Evolutionary conservation across 2,113 vertebrate species (phyloP), one percentile per base, ranked within the genome.

Genomic region (Cephalopholis sonnerati): DNA sequence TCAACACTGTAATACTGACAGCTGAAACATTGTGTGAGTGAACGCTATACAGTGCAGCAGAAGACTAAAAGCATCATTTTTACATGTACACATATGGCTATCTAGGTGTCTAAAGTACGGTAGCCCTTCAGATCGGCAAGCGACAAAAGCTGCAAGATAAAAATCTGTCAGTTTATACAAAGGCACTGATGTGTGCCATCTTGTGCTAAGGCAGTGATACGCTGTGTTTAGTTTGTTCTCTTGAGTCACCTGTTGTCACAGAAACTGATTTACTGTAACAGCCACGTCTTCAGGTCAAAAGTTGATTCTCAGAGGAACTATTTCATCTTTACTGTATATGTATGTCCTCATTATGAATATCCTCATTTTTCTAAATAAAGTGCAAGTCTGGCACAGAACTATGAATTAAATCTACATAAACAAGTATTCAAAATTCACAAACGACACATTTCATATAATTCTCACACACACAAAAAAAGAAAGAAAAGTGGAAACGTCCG

Each of bases 371-470:
- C 89, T 76, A 91, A 75, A 89, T 95, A 96, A 96, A 96, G 95
- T 96, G 95, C 95, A 95, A 94, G 89, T 92, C 85, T 91, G 92
- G 86, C 92, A 95, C 90, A 94, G 59, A 91, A 62, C 67, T 89
- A 87, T 36, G 85, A 84, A 71, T 83, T 71, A 74, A 81, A 77
- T 10, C 68, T 48, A 82, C 54, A 63, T 25, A 74, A 75, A 77
- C 25, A 77, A 67, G 12, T 24, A 20, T 29, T 76, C 20, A 64
- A 82, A 81, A 79, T 77, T 87, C 77, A 88, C 70, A 79, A 50
- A 85, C 24, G 46, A 77, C 51, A 77, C 39, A 81, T 74, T 53
- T 81, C 57, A 81, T 74, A 71, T 72, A 63, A 24, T 65, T 65
- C 29, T 36, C 63, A 36, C 24, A 36, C 32, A 36, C 32, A 36